Base-by-base conservation (phyloP, 2,888 invertebrate species). In the Anticlea derivata region DNA sequence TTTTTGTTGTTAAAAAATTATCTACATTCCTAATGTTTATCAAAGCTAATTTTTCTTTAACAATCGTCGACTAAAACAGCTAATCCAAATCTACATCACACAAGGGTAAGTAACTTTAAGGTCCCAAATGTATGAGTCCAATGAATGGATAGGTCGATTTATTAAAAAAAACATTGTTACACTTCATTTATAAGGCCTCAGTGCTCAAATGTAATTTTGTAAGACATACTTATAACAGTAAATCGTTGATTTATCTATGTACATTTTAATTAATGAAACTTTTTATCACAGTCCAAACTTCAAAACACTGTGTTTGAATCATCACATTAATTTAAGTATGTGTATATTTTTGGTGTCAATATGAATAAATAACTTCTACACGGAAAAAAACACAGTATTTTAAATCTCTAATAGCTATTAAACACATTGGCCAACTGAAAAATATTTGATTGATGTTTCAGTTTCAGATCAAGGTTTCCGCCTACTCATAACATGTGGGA, bases 181-280 rank as follows among this genome's bases (percentile, higher is more conserved):
- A 39, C 13, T 24, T 22, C 39, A 44, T 29, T 55, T 60, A 55
- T 69, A 70, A 72, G 67, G 66, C 68, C 68, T 63, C 80, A 80
- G 86, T 88, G 88, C 88, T 88, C 88, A 88, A 88, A 83, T 78
- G 74, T 82, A 79, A 80, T 83, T 82, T 75, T 70, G 81, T 83
- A 81, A 78, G 80, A 70, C 68, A 60, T 63, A 70, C 68, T 60
- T 63, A 65, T 67, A 72, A 74, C 70, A 73, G 70, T 75, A 74
- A 70, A 70, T 72, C 61, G 71, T 79, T 81, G 69, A 73, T 74
- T 79, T 68, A 67, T 60, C 68, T 58, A 64, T 62, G 58, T 72
- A 68, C 64, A 61, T 60, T 64, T 55, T 60, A 60, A 68, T 63
- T 60, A 68, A 61, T 61, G 55, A 65, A 69, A 61, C 61, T 70